phyloP scores from a whole-genome alignment of 2,888 invertebrate genomes.

The Diaprepes abbreviatus region DNA sequence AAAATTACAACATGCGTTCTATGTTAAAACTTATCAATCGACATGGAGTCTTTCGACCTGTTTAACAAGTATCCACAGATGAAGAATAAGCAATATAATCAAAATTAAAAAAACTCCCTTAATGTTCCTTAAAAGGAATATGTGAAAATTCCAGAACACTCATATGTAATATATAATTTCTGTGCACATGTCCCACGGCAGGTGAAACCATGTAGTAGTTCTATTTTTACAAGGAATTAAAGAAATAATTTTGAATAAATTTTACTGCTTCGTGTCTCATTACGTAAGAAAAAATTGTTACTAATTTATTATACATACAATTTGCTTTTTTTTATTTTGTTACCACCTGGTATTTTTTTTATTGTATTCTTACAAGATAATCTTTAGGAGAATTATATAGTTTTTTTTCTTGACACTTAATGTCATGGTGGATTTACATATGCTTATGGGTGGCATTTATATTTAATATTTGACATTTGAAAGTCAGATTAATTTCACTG shows the following conservation, averaged over 20 bases:
- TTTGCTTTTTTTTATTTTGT: constrained; percentile 15
- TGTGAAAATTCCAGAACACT: constrained; percentile 6
- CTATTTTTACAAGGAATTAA: constrained; percentile 7
- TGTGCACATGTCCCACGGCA: constrained; percentile 25
- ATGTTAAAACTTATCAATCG: too few species aligned
- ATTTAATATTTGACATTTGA: background rate
- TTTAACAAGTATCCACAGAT: too few species aligned
- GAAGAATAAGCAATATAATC: too few species aligned
- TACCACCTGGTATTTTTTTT: constrained; percentile 27
- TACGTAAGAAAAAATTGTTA: constrained; percentile 26
- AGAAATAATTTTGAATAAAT: constrained; percentile 26
- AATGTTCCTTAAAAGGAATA: too few species aligned
- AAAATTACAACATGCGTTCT: too few species aligned
- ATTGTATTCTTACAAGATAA: constrained; percentile 14
- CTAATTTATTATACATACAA: constrained; percentile 28
- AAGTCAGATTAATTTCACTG: constrained; percentile 1
- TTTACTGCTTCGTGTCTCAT: constrained; percentile 10
- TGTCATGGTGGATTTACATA: background rate
- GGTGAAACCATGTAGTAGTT: constrained; percentile 13
- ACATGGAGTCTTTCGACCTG: too few species aligned
- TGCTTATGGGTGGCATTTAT: constrained; percentile 9
- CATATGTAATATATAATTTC: constrained; percentile 26
- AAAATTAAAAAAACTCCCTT: too few species aligned
- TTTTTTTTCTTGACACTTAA: background rate
- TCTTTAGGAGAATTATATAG: background rate